A percentile compares a stretch with the other conserved stretches of the same genome.
Conservation (phyloP, 2,888 invertebrate genomes). For the Tenodera sinensis region DNA sequence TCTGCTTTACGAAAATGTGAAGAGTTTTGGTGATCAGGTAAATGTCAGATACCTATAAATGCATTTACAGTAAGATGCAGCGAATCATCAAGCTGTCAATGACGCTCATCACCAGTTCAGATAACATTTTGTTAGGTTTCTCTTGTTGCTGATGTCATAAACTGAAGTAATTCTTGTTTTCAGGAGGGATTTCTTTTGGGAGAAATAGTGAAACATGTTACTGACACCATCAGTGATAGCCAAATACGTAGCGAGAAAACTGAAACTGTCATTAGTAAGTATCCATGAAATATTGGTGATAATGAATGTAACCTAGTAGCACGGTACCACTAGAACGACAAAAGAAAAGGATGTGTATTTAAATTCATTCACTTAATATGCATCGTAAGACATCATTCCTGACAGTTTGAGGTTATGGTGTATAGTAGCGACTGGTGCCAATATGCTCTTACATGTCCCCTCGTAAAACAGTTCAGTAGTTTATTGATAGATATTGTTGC, state of each 20-base stretch:
- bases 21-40: conserved; percentile 60
- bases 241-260: conserved; percentile 60
- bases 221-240: conserved; percentile 65
- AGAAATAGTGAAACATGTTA: conserved; percentile 58
- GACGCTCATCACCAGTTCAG: background rate
- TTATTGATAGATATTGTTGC: too few species aligned
- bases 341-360: too few species aligned
- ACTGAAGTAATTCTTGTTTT: conserved; percentile 33
- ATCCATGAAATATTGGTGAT: background rate
- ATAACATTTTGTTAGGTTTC: background rate
- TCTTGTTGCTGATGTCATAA: background rate
- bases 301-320: too few species aligned
- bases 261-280: conserved; percentile 55
- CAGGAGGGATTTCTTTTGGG: conserved; percentile 64
- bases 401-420: too few species aligned
- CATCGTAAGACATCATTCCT: too few species aligned
- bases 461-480: too few species aligned
- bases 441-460: too few species aligned
- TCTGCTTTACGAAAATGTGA: conserved; percentile 63
- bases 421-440: too few species aligned
- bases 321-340: too few species aligned
- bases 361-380: too few species aligned
- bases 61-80: background rate
- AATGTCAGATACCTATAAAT: conserved; percentile 17
- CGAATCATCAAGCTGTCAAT: background rate